Percentiles rank a stretch among this genome's conserved stretches.
Conservation (phyloP, 2,797 vertebrate species). For the Peromyscus eremicus region DNA sequence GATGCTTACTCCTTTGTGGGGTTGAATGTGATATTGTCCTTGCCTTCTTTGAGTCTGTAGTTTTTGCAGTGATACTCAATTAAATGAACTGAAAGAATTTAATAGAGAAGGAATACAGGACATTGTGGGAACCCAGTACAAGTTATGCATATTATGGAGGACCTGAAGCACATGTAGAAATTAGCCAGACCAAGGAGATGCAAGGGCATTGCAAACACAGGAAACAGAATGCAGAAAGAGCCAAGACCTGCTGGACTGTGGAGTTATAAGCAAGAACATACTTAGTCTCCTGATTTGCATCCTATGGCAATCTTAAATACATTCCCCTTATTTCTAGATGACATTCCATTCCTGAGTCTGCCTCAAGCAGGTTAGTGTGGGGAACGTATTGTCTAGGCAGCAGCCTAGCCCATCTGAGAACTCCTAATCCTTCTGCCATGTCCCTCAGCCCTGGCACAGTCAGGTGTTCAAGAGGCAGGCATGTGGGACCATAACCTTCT, state of each 20-base stretch:
- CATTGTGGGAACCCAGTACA: no score
- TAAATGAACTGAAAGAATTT: not conserved
- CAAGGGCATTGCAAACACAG: not conserved
- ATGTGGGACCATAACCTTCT: rapidly evolving
- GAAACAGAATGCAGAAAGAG: not conserved
- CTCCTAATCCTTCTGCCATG: not conserved
- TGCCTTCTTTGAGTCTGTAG: not conserved
- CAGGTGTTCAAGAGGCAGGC: not conserved
- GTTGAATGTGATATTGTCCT: not conserved
- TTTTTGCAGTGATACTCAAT: not conserved
- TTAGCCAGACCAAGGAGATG: not conserved
- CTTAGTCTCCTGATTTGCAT: not conserved
- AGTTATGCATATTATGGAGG: not conserved
- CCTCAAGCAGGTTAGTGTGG: not conserved
- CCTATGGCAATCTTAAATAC: not conserved
- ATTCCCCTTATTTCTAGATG: not conserved
- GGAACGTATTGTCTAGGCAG: not conserved
- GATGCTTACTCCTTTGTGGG: not conserved
- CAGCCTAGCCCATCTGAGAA: not conserved
- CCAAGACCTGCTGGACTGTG: not conserved
- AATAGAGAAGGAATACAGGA: not conserved
- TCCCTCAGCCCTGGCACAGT: not conserved
- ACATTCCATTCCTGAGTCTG: not conserved
- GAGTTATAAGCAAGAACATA: not conserved
- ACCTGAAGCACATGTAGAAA: not conserved